Evolutionary conservation across 2,113 vertebrate species (phyloP).

Genomic region (Colius striatus): DNA sequence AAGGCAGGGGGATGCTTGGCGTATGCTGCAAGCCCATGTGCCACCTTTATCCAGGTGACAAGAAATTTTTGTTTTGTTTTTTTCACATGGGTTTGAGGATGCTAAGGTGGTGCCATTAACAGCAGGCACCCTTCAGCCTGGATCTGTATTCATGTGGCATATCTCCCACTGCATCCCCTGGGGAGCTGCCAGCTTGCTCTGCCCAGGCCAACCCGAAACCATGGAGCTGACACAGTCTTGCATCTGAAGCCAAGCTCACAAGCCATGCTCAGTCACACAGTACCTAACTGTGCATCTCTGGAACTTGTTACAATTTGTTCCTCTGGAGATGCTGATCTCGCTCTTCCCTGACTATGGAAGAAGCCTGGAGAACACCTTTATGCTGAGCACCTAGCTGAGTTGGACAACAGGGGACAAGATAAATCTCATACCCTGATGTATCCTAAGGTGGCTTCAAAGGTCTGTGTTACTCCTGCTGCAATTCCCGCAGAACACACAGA

Average conservation of each 20-base stretch:
- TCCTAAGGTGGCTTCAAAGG: not conserved
- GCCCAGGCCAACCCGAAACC: not conserved
- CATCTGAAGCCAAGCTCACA: not conserved
- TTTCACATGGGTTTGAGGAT: not conserved
- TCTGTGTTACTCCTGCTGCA: not conserved
- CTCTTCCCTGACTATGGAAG: not conserved
- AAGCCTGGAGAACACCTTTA: not conserved
- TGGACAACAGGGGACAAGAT: not conserved
- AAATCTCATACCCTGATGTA: not conserved
- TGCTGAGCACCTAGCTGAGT: not conserved
- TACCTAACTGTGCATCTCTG: not conserved
- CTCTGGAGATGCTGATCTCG: not conserved
- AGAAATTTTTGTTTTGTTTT: not conserved
- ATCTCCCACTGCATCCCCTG: not conserved
- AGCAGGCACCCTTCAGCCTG: not conserved
- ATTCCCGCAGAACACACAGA: not conserved
- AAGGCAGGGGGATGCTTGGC: not conserved
- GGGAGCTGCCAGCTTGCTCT: not conserved
- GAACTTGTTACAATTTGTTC: not conserved
- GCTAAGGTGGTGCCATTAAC: not conserved
- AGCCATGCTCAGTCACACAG: accelerated
- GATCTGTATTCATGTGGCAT: accelerated
- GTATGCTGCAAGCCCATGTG: not conserved
- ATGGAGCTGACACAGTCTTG: not conserved
- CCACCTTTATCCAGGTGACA: not conserved